A percentile compares a stretch with the other conserved stretches of the same genome.
Evolutionary conservation across 2,888 invertebrate genomes (phyloP).

Genomic region (Drosophila cognata): DNA sequence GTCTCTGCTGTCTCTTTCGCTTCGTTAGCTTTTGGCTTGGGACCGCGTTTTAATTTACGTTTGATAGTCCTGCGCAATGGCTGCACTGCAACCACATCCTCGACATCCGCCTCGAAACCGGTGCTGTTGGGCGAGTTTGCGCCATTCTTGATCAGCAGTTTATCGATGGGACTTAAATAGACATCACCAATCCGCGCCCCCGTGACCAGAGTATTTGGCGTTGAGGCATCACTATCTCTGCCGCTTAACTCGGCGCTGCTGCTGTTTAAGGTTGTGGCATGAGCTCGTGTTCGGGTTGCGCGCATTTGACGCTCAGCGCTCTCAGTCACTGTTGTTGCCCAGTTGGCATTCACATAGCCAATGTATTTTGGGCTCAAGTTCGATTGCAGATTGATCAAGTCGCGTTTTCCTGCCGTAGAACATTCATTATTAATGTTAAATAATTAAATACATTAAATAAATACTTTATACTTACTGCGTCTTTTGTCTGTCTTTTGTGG

Average conservation of each 20-base stretch:
- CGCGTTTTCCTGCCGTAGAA: constrained; percentile 66
- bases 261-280: constrained; percentile 23
- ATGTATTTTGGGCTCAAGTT: constrained; percentile 83
- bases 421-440: not conserved
- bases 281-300: constrained; percentile 61
- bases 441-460: not conserved
- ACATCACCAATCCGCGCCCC: not conserved
- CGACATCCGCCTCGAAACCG: constrained; percentile 69
- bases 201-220: constrained; percentile 33
- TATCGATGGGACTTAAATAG: constrained; percentile 82
- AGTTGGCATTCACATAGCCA: constrained; percentile 72
- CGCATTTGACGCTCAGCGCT: constrained; percentile 60
- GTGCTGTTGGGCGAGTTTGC: constrained; percentile 72
- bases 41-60: constrained; percentile 56
- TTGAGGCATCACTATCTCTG: constrained; percentile 39
- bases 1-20: not conserved
- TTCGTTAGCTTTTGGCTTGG: constrained; percentile 35
- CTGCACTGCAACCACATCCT: constrained; percentile 33
- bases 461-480: constrained; percentile 37
- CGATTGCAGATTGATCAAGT: constrained; percentile 80
- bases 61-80: constrained; percentile 47
- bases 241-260: constrained; percentile 29
- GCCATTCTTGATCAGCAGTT: constrained; percentile 81
- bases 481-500: constrained; percentile 20
- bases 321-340: constrained; percentile 45